Base-by-base conservation (phyloP, 2,888 invertebrate species). In the Anagyrus pseudococci region DNA sequence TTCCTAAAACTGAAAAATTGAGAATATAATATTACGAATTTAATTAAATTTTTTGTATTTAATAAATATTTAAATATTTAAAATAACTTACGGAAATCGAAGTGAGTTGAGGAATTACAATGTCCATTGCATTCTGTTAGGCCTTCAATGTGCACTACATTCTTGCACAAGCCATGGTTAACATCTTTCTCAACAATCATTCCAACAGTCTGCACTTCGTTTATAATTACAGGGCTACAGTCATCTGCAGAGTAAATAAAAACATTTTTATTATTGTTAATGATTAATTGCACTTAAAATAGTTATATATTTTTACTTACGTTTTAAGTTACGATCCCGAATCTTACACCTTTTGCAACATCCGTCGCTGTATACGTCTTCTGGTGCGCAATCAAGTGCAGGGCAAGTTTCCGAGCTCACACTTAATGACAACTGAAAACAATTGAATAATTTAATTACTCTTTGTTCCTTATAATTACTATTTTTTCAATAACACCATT, bases 41-140 rank as follows among this genome's bases (percentile, higher is more conserved):
- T n/a, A n/a, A n/a, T n/a, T n/a, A n/a, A n/a, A n/a, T n/a, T n/a
- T n/a, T 4, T 19, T 10, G 19, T 26, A 8, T 1, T 50, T n/a
- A n/a, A 1, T 4, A 13, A 46, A 46, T 29, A 17, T 7, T 10
- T 25, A 43, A 58, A 41, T 44, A 23, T 26, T 33, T 17, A 29
- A 2, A 46, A 8, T 29, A 20, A 82, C 84, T 84, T 74, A 90
- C 91, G 80, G 71, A 83, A 79, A 73, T 89, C 89, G 69, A 87
- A 92, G n/a, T 84, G 78, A 0, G 90, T 88, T 19, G 87, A 86
- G 0, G 92, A 91, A 67, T 85, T 82, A 72, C 93, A 93, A 15
- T 82, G 75, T 1, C 93, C 93, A 52, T 84, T 83, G 71, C 93
- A 93, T 78, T 91, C 88, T 8, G 85, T 87, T 72, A 92, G 86